A percentile compares a stretch with the other conserved stretches of the same genome.
phyloP scores from a whole-genome alignment of 2,888 invertebrate genomes.

The Mythimna lalbum region DNA sequence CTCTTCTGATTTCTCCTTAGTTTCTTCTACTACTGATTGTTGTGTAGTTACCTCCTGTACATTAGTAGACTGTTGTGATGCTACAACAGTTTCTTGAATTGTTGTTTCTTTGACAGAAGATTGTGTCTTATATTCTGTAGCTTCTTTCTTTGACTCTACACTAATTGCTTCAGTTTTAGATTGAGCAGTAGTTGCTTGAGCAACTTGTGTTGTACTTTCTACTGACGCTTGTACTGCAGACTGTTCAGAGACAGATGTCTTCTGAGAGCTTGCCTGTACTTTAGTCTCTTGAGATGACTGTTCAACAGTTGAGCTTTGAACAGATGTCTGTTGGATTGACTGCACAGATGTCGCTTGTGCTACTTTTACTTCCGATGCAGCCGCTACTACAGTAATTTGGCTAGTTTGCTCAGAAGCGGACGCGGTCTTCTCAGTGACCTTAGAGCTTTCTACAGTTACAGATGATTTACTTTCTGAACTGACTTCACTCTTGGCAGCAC shows the following conservation, averaged over 20 bases:
- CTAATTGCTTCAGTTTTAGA: constrained; percentile 48
- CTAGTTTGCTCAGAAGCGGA: constrained; percentile 71
- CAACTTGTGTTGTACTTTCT: constrained; percentile 53
- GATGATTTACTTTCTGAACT: constrained; percentile 81
- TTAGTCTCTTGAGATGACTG: constrained; percentile 51
- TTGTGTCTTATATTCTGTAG: constrained; percentile 49
- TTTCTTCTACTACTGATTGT: constrained; percentile 64
- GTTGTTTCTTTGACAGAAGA: constrained; percentile 52
- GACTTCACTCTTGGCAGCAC: constrained; percentile 75
- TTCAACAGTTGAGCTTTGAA: constrained; percentile 54
- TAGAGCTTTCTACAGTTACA: constrained; percentile 76
- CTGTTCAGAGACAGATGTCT: constrained; percentile 56
- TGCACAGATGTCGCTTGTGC: constrained; percentile 62
- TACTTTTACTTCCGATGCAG: constrained; percentile 67
- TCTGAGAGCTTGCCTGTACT: constrained; percentile 47
- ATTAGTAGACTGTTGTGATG: constrained; percentile 55
- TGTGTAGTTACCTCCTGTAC: constrained; percentile 59
- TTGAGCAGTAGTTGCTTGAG: constrained; percentile 45
- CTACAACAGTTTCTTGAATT: constrained; percentile 51
- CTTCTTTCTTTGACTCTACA: constrained; percentile 50
- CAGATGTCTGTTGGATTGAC: constrained; percentile 48
- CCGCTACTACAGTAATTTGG: constrained; percentile 72
- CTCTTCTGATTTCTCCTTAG: constrained; percentile 49
- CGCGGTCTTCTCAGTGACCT: constrained; percentile 71
- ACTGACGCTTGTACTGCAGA: constrained; percentile 58